Base-by-base conservation (phyloP, 2,797 vertebrate genomes). In the Coccyzus lansbergi region DNA sequence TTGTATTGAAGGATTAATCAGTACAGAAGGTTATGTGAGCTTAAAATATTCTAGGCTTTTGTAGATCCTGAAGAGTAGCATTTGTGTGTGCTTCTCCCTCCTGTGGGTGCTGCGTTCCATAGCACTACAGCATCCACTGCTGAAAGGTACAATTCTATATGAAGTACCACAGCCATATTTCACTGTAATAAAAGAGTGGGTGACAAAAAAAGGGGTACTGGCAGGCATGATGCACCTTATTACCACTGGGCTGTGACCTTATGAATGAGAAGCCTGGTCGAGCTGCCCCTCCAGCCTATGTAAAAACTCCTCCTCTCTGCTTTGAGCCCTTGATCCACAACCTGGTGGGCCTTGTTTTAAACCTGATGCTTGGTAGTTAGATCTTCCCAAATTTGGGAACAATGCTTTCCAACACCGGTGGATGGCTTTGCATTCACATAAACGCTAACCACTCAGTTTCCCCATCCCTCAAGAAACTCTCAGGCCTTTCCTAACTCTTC, bases 241-340 rank as follows among this genome's bases (percentile, higher is more conserved):
- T 31, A 11, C 22, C 9, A 38, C n/a, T 46, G 63, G 22, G 40
- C 34, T 0, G 0, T 7, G 31, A 46, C 15, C 8, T 33, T 34
- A 14, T 2, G 8, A 15, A 17, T 19, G 25, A 59, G 0, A 3
- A 64, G 10, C 55, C 19, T 33, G 8, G 19, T 60, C 31, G 42
- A n/a, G 56, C 31, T 38, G 25, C 33, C 28, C n/a, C 38, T 75
- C 0, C 1, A 76, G 44, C 36, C 62, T 19, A 4, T 20, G 36
- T 63, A 76, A 76, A 85, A 29, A 26, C 22, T 11, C 21, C 6
- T 6, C 22, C 29, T 38, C 12, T 58, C 17, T 25, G 6, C 36
- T 49, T 10, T 22, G 29, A 70, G 34, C 49, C 16, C 17, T 62
- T 70, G 15, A 5, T n/a, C 15, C 52, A 29, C 9, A 34, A 9